Base-by-base conservation (phyloP, 2,797 vertebrate genomes). In the Esox lucius region DNA sequence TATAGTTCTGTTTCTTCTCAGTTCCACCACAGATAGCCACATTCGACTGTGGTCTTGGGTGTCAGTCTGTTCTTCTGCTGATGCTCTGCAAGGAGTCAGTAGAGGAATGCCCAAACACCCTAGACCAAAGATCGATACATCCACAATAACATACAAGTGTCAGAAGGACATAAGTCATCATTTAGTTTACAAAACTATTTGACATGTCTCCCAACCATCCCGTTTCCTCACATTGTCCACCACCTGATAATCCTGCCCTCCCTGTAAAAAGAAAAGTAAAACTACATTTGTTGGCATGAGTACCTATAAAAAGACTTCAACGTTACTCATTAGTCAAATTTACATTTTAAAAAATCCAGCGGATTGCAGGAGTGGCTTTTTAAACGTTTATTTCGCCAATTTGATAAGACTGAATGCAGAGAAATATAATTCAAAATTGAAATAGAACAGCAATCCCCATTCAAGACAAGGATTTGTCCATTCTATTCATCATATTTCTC, bases 1-100 rank as follows among this genome's bases (percentile, higher is more conserved):
- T 80, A 87, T 69, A 86, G 74, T 71, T 68, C 31, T 70, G 84
- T 76, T 83, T 87, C 77, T 82, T 72, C 48, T 85, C 79, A 82
- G 74, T 80, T 90, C 88, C 85, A 89, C 86, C 86, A 89, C 86
- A 90, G 86, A 84, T 89, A 78, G 87, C 83, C 68, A 81, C 80
- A 78, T 83, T 81, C 35, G 53, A 33, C 75, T 62, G 28, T 68
- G 87, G 19, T 56, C 53, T 53, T n/a, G 53, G 53, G 53, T n/a
- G n/a, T 22, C 3, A 22, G n/a, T 19, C 39, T 1, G 39, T 42
- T 42, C 39, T 39, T 3, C 5, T 42, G 5, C 9, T 42, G 39
- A 42, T 6, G 5, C 39, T 42, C 39, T 42, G 39, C 39, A 42
- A 42, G 39, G 5, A 42, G 5, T 42, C 39, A 42, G 39, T 42